A percentile compares a stretch with the other conserved stretches of the same genome.
phyloP scores from a whole-genome alignment of 2,888 invertebrate species.

The Ephialtes manifestator region DNA sequence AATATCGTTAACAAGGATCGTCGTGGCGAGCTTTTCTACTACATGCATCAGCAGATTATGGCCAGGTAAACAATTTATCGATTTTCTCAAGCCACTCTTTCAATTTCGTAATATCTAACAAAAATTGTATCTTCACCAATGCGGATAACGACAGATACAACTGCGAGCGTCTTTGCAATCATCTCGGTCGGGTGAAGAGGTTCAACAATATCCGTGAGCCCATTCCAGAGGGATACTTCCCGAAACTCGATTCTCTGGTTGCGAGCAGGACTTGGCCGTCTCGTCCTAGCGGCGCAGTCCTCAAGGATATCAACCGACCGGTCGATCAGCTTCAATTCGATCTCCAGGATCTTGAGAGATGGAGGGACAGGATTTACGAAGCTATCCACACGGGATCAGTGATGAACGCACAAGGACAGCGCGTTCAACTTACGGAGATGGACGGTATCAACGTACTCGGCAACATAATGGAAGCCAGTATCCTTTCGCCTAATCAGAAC shows the following conservation, averaged over 20 bases:
- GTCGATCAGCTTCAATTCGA: conserved; percentile 90
- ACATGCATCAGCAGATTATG: conserved; percentile 92
- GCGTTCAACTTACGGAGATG: conserved; percentile 88
- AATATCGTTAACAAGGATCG: conserved; percentile 91
- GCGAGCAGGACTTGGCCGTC: conserved; percentile 93
- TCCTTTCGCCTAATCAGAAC: conserved; percentile 90
- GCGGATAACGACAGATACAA: conserved; percentile 88
- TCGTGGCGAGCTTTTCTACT: conserved; percentile 93
- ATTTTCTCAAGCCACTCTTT: background rate
- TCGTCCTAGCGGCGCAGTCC: conserved; percentile 87
- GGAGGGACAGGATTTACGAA: conserved; percentile 91
- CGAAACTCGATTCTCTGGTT: conserved; percentile 93
- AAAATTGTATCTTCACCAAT: background rate
- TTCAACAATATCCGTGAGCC: conserved; percentile 90
- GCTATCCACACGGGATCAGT: conserved; percentile 90
- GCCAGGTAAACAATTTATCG: conserved; percentile 86
- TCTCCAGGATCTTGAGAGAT: conserved; percentile 91
- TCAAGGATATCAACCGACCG: conserved; percentile 90
- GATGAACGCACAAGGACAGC: conserved; percentile 88
- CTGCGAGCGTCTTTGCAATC: conserved; percentile 91
- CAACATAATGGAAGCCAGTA: conserved; percentile 91
- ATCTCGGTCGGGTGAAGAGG: conserved; percentile 88
- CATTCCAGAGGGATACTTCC: conserved; percentile 93
- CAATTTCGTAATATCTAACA: background rate
- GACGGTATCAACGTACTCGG: conserved; percentile 93